phyloP scores from a whole-genome alignment of 2,113 vertebrate genomes.

The Macquaria ambigua region DNA sequence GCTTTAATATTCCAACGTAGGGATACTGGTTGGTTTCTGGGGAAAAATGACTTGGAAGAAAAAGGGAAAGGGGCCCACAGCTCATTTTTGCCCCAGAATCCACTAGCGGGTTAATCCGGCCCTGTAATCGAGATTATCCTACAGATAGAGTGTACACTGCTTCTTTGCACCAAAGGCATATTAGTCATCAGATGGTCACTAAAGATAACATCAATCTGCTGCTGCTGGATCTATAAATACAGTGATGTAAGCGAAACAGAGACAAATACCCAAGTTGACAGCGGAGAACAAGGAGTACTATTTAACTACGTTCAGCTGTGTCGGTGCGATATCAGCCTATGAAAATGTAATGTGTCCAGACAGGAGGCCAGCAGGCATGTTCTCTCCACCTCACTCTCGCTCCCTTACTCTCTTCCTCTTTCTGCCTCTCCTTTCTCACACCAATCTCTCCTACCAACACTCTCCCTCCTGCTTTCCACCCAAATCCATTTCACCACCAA shows the following conservation, averaged over 20 bases:
- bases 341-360: constrained; percentile 77
- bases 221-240: constrained; percentile 51
- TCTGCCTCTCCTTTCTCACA: constrained; percentile 23
- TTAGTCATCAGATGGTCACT: constrained; percentile 45
- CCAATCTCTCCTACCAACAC: constrained; percentile 11
- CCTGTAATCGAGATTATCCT: constrained; percentile 21
- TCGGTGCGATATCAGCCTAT: constrained; percentile 52
- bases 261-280: constrained; percentile 68
- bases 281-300: constrained; percentile 63
- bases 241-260: constrained; percentile 47
- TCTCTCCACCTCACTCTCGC: constrained; percentile 58
- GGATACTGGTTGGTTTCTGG: background rate
- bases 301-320: constrained; percentile 66
- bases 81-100: background rate
- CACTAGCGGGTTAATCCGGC: background rate
- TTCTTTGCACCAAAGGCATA: constrained; percentile 34
- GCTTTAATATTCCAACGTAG: background rate
- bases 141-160: constrained; percentile 29
- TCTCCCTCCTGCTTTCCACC: constrained; percentile 40
- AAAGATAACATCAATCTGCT: constrained; percentile 34
- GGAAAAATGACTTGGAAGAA: background rate
- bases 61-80: background rate
- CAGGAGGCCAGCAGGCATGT: constrained; percentile 78
- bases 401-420: constrained; percentile 29
- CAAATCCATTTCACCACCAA: constrained; percentile 46